Conservation (phyloP, 2,888 invertebrate genomes). For the Dryobota labecula region DNA sequence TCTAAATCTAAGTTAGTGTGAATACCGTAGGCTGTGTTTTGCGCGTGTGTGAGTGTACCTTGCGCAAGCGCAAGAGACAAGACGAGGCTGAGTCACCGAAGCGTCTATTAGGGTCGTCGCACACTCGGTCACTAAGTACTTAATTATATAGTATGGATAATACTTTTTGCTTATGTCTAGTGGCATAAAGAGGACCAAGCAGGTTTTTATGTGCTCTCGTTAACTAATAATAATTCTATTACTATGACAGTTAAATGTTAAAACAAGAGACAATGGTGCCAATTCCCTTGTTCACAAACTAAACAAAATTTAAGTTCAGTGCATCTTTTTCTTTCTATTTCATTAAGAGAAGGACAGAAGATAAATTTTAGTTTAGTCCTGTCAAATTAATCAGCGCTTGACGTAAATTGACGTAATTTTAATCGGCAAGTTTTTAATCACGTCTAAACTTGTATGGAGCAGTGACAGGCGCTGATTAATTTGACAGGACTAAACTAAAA, state of each 20-base stretch:
- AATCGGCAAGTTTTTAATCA: too few relatives aligned
- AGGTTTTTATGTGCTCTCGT: constrained; percentile 5
- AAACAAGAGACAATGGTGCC: neutral
- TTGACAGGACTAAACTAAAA: too few relatives aligned
- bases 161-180: constrained; percentile 26
- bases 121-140: constrained; percentile 66
- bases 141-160: constrained; percentile 54
- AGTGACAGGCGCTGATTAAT: too few relatives aligned
- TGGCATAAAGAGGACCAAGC: constrained; percentile 26
- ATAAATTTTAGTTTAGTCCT: too few relatives aligned
- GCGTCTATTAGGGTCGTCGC: constrained; percentile 74
- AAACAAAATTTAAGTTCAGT: too few relatives aligned
- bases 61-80: constrained; percentile 82
- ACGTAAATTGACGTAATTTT: too few relatives aligned
- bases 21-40: constrained; percentile 68
- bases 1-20: constrained; percentile 66
- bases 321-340: too few relatives aligned
- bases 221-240: constrained; percentile 2
- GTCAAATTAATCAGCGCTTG: too few relatives aligned
- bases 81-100: constrained; percentile 83
- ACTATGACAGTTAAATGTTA: neutral
- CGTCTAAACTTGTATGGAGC: too few relatives aligned
- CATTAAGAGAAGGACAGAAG: too few relatives aligned
- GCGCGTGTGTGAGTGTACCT: constrained; percentile 72
- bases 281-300: too few relatives aligned